phyloP scores from a whole-genome alignment of 2,888 invertebrate species.

The Anagyrus pseudococci region DNA sequence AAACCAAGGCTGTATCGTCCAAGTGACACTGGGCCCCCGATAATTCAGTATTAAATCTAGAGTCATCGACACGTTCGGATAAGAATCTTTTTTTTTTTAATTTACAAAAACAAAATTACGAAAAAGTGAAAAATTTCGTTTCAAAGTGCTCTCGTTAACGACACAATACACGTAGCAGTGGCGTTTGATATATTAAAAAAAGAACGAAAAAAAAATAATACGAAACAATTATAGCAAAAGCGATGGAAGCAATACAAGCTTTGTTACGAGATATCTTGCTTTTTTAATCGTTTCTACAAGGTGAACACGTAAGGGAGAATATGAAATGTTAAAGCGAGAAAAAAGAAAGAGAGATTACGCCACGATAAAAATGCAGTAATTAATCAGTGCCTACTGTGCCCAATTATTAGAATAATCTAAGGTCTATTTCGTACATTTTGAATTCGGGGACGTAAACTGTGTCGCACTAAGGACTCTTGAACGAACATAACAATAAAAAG shows the following conservation, averaged over 20 bases:
- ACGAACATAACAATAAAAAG: slow-evolving; percentile 9
- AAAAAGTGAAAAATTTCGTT: too few species aligned
- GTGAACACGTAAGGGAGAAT: background rate
- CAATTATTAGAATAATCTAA: slow-evolving; percentile 34
- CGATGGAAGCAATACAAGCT: slow-evolving; percentile 13
- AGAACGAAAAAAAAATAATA: background rate
- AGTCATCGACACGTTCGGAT: too few species aligned
- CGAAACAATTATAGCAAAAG: background rate
- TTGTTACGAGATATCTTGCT: background rate
- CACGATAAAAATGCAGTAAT: slow-evolving; percentile 13
- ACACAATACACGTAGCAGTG: background rate
- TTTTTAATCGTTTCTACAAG: background rate
- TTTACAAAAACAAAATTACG: too few species aligned
- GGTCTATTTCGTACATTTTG: slow-evolving; percentile 23
- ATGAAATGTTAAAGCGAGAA: background rate
- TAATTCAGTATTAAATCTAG: too few species aligned
- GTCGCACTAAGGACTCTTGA: background rate
- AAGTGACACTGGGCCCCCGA: too few species aligned
- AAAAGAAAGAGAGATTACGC: background rate
- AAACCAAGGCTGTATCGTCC: too few species aligned
- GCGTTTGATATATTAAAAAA: slow-evolving; percentile 1
- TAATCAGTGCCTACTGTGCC: slow-evolving; percentile 38
- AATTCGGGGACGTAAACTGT: background rate
- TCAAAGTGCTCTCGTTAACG: too few species aligned
- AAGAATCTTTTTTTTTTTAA: too few species aligned